phyloP scores from a whole-genome alignment of 2,797 vertebrate genomes.

The Sebastes vulpes region DNA sequence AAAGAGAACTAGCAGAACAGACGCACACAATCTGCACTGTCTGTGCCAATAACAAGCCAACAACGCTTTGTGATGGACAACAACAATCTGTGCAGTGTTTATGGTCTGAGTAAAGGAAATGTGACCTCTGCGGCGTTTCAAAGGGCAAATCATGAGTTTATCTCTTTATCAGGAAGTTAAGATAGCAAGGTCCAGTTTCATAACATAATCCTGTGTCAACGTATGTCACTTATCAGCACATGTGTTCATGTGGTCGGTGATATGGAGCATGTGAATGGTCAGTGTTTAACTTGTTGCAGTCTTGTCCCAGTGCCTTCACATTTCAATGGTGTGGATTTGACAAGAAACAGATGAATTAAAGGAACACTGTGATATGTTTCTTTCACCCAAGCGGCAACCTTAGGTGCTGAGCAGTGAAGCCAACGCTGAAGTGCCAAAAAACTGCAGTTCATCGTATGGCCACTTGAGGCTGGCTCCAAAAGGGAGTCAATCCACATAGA shows the following conservation, averaged over 20 bases:
- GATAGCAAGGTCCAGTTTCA: background rate
- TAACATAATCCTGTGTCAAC: background rate
- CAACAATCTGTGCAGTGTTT: background rate
- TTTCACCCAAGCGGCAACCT: too few species aligned
- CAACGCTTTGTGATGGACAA: background rate
- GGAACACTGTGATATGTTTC: background rate
- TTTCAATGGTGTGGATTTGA: background rate
- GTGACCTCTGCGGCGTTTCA: background rate
- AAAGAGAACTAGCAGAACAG: background rate
- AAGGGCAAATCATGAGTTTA: background rate
- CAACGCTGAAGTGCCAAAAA: too few species aligned
- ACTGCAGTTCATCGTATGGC: too few species aligned
- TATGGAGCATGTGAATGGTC: background rate
- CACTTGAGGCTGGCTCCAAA: too few species aligned
- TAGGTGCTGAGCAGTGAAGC: too few species aligned
- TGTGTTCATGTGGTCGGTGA: background rate
- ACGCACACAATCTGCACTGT: background rate
- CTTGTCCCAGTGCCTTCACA: background rate
- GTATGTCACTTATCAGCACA: background rate
- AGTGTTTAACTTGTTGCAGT: background rate
- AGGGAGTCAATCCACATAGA: too few species aligned
- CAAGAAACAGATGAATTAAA: background rate
- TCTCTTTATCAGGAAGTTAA: conserved; percentile 1
- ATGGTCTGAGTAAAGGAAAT: background rate
- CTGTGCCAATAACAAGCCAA: background rate